A percentile compares a stretch with the other conserved stretches of the same genome.
phyloP scores from a whole-genome alignment of 2,888 invertebrate genomes.

The Tetragonisca angustula region DNA sequence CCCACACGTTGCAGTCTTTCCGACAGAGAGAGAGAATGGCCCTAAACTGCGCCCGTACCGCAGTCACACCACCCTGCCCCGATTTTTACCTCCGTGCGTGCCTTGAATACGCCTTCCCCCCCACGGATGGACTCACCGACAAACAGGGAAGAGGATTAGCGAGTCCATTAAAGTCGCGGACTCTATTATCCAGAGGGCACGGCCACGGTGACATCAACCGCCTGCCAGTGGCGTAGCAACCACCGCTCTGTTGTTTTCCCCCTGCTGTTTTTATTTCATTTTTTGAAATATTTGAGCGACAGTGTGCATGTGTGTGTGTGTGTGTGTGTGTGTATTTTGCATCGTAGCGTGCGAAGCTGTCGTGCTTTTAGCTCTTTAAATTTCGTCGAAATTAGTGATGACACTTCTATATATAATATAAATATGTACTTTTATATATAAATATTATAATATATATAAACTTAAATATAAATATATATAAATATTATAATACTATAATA shows the following conservation, averaged over 20 bases:
- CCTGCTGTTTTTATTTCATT: background rate
- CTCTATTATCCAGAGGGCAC: conserved; percentile 83
- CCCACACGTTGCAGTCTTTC: conserved; percentile 53
- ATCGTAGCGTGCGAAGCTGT: no score
- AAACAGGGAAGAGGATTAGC: conserved; percentile 84
- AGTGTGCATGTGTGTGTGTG: no score
- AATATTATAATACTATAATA: no score
- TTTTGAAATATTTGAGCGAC: no score
- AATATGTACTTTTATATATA: no score
- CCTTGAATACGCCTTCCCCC: conserved; percentile 54
- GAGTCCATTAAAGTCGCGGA: conserved; percentile 85
- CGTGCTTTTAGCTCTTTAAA: no score
- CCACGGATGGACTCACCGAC: conserved; percentile 75
- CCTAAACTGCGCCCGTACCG: conserved; percentile 64
- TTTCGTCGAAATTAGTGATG: no score
- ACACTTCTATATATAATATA: no score
- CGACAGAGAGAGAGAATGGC: conserved; percentile 7
- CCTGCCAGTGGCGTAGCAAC: conserved; percentile 77
- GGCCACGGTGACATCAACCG: conserved; percentile 83
- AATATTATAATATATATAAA: no score
- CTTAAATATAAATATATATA: no score
- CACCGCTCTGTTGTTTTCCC: background rate
- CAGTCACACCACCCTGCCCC: conserved; percentile 75
- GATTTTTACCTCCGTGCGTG: conserved; percentile 65
- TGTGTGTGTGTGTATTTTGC: no score